phyloP scores from a whole-genome alignment of 2,888 invertebrate genomes.

The Cosmopolites sordidus region DNA sequence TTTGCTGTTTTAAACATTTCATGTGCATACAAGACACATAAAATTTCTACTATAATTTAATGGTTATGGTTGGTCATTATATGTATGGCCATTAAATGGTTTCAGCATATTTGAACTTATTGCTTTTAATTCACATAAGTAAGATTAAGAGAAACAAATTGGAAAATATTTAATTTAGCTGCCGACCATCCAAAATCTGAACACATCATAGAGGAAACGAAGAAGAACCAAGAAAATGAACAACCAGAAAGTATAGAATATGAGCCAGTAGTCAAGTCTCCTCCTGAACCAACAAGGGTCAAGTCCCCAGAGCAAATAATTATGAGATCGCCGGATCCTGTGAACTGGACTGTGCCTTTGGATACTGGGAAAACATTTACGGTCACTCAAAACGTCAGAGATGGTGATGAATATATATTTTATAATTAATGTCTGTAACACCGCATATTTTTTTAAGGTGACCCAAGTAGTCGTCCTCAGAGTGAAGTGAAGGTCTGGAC shows the following conservation, averaged over 20 bases:
- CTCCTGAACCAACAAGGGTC: slow-evolving; percentile 87
- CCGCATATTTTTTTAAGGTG: slow-evolving; percentile 52
- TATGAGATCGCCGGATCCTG: slow-evolving; percentile 89
- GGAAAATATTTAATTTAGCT: slow-evolving; percentile 26
- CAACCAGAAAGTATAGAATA: slow-evolving; percentile 47
- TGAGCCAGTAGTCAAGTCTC: slow-evolving; percentile 82
- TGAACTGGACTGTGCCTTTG: slow-evolving; percentile 91
- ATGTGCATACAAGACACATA: too few relatives aligned
- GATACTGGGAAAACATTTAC: slow-evolving; percentile 92
- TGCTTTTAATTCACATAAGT: too few relatives aligned
- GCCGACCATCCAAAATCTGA: slow-evolving; percentile 41
- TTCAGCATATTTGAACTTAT: too few relatives aligned
- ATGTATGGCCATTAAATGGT: too few relatives aligned
- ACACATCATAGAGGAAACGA: slow-evolving; percentile 26
- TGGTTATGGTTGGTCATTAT: too few relatives aligned
- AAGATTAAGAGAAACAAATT: background rate
- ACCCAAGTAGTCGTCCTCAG: slow-evolving; percentile 77
- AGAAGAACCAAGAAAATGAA: slow-evolving; percentile 49
- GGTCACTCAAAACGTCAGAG: slow-evolving; percentile 86
- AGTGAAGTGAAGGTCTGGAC: slow-evolving; percentile 81
- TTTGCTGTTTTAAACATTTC: too few relatives aligned
- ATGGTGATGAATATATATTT: slow-evolving; percentile 50
- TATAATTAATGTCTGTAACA: background rate
- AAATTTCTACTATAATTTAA: too few relatives aligned
- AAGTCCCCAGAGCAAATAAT: slow-evolving; percentile 91